Evolutionary conservation across 2,888 invertebrate species (phyloP), one percentile per base, ranked within the genome.

Genomic region (Orthosia cruda): DNA sequence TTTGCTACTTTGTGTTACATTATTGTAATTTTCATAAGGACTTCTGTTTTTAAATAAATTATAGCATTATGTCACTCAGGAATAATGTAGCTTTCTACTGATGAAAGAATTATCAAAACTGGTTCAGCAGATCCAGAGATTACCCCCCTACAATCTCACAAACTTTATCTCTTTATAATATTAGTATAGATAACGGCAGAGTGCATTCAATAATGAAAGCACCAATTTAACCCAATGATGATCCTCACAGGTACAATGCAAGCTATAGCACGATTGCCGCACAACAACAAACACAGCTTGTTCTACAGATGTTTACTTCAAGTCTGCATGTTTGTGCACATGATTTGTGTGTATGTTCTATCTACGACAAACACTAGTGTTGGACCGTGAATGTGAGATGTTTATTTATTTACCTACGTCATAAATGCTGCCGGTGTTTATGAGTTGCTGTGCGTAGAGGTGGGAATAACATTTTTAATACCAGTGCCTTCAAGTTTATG

Each of bases 351-450:
- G 54, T 84, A 16, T 80, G 67, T 78, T 78, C 70, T 62, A 63
- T 61, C 40, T 45, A 57, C 49, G 50, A 57, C 61, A 65, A 74
- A 81, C 71, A 26, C 81, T 52, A 65, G 68, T 81, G 71, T 70
- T 59, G 62, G 47, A 18, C 68, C 52, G 26, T 65, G 67, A 66
- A 81, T 85, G 55, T 65, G 81, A 81, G 76, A 65, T 82, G 71
- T 85, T 81, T 85, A 68, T 68, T 85, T 85, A 84, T 81, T 81
- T 81, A 85, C 45, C 26, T 32, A 52, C 18, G 85, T 69, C 75
- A 81, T 84, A 83, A 71, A 84, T 79, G 67, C 71, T 64, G 49
- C 26, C 40, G 32, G 67, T 81, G 80, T 84, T 81, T 80, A 79
- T 65, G 73, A 71, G 63, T 45, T 54, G 61, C 59, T 50, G 54